phyloP scores from a whole-genome alignment of 2,797 vertebrate genomes.

The Cygnus olor region DNA sequence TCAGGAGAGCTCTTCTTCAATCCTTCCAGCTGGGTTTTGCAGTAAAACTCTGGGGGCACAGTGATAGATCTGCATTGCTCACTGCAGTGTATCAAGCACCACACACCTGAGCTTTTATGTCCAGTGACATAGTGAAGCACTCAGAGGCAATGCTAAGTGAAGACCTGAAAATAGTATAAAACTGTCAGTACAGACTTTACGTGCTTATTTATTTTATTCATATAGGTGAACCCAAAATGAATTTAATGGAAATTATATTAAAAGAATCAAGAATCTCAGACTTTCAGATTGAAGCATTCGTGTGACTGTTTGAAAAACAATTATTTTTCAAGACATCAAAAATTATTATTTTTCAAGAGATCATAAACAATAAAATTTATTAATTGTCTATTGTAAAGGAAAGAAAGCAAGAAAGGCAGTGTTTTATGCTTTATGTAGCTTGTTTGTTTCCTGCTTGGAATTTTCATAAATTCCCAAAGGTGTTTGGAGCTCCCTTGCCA shows the following conservation, averaged over 20 bases:
- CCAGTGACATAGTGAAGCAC: not conserved
- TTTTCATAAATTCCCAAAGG: not conserved
- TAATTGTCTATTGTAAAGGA: not conserved
- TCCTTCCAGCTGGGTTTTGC: not conserved
- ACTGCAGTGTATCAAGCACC: not conserved
- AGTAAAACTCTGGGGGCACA: not conserved
- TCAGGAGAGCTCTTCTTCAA: not conserved
- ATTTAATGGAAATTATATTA: not conserved
- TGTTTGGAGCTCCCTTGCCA: not conserved
- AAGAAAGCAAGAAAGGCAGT: not conserved
- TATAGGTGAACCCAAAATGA: not conserved
- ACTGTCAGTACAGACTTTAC: not conserved
- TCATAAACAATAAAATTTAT: not conserved
- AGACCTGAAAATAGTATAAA: not conserved
- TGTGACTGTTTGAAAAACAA: not conserved
- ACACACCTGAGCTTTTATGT: not conserved
- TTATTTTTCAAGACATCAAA: not conserved
- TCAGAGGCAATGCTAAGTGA: not conserved
- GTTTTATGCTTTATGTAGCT: not conserved
- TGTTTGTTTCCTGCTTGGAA: constrained; percentile 2
- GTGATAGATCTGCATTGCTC: not conserved
- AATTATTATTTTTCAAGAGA: not conserved
- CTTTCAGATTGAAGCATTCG: not conserved
- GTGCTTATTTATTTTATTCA: not conserved
- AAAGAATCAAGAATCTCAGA: not conserved